These are phyloP conservation scores for Meriones unguiculatus DNA, from an alignment of 2,113 vertebrate species.

Conservation along the genomic window DNA sequence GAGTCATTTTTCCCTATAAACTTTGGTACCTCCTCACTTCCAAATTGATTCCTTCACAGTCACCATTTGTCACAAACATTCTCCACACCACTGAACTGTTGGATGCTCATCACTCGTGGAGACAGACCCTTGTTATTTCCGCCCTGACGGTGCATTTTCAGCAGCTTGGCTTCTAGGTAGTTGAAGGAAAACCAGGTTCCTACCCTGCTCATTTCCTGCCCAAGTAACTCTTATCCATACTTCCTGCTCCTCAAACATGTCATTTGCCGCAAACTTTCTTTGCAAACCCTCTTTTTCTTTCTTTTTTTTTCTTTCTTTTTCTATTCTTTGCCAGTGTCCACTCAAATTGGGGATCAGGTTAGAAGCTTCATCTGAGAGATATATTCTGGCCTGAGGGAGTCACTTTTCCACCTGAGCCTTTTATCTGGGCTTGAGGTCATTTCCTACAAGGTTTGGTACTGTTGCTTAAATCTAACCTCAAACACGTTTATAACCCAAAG, in stretches of 20 bases:
- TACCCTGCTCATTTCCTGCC: background rate
- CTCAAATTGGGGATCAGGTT: background rate
- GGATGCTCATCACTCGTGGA: background rate
- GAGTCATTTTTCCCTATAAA: background rate
- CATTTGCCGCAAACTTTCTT: background rate
- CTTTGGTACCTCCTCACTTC: background rate
- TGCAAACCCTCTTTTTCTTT: background rate
- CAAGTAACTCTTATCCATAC: background rate
- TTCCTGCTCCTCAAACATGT: background rate
- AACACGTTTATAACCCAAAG: background rate
- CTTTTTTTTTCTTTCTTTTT: no score
- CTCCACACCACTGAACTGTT: fast-evolving
- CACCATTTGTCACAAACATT: background rate
- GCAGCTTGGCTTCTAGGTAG: background rate
- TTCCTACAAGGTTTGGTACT: background rate
- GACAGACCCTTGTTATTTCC: background rate
- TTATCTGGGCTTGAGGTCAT: background rate
- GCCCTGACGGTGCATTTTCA: background rate
- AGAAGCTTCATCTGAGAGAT: background rate
- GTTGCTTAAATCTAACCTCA: background rate
- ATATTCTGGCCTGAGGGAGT: background rate
- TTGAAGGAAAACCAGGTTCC: background rate
- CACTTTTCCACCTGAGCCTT: background rate
- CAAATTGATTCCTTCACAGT: background rate
- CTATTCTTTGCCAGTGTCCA: background rate